Evolutionary conservation across 1,140 invertebrate genomes (phyloP).

Genomic region (Calosoma granatense): DNA sequence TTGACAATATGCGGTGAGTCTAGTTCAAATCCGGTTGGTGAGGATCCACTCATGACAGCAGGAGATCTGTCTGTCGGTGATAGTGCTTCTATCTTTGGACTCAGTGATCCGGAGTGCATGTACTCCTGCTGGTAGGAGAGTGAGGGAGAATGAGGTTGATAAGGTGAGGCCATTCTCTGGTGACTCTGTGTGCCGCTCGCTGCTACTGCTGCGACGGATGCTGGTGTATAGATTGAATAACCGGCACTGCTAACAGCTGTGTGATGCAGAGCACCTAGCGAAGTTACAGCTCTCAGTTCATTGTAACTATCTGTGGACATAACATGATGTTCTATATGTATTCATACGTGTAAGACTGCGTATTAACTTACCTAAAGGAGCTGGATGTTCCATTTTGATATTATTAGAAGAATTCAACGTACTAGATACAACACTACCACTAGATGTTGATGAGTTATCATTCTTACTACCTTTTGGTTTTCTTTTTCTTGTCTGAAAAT

Average conservation of each 20-base stretch:
- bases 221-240: constrained; percentile 12
- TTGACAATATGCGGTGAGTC: constrained; percentile 22
- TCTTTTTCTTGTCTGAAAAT: constrained; percentile 72
- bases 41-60: not conserved
- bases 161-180: constrained; percentile 16
- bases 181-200: constrained; percentile 8
- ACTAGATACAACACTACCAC: not conserved
- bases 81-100: not conserved
- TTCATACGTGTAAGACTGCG: too few species aligned
- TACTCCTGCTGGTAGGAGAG: constrained; percentile 3
- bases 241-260: constrained; percentile 19
- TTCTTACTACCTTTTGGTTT: constrained; percentile 69
- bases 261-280: constrained; percentile 21
- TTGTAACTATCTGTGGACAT: constrained; percentile 34
- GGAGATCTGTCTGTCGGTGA: not conserved
- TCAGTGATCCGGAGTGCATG: not conserved
- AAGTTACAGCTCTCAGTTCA: constrained; percentile 26
- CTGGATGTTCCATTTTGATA: constrained; percentile 26
- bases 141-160: constrained; percentile 19
- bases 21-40: constrained; percentile 12
- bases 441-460: not conserved
- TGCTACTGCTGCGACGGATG: constrained; percentile 15
- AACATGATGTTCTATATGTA: too few species aligned
- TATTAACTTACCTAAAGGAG: constrained; percentile 21
- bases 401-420: constrained; percentile 10